These are phyloP conservation scores for Channa argus DNA, from an alignment of 2,113 vertebrate genomes.

Conservation along the genomic window DNA sequence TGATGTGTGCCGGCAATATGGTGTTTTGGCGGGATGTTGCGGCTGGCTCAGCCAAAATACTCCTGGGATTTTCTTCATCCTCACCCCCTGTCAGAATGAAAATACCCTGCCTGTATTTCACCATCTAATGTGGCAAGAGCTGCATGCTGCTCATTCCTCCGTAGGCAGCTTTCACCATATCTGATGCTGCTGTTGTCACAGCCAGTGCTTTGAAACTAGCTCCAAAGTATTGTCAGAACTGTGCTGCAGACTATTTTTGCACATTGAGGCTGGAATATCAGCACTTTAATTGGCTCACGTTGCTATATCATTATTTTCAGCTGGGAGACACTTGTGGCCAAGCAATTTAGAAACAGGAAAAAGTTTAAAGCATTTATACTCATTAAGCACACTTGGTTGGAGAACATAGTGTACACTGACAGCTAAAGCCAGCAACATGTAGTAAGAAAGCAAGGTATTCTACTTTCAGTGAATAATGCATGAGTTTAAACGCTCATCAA, in stretches of 20 bases:
- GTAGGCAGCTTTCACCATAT: slow-evolving; percentile 54
- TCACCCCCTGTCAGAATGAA: slow-evolving; percentile 56
- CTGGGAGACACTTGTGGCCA: slow-evolving; percentile 65
- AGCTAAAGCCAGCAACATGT: slow-evolving; percentile 60
- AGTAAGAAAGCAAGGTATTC: slow-evolving; percentile 66
- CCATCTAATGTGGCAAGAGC: slow-evolving; percentile 58
- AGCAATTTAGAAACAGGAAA: slow-evolving; percentile 51
- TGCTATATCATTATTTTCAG: slow-evolving; percentile 64
- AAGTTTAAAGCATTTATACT: slow-evolving; percentile 74
- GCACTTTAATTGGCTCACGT: slow-evolving; percentile 69
- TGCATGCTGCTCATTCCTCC: slow-evolving; percentile 54
- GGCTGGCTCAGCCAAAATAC: slow-evolving; percentile 61
- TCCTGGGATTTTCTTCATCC: slow-evolving; percentile 68
- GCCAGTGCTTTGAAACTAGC: slow-evolving; percentile 69
- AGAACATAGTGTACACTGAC: slow-evolving; percentile 53
- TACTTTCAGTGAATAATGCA: slow-evolving; percentile 77
- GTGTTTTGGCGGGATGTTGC: slow-evolving; percentile 58
- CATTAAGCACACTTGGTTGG: slow-evolving; percentile 64
- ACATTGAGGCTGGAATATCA: slow-evolving; percentile 47
- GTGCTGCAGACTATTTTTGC: slow-evolving; percentile 65
- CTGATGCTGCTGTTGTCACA: slow-evolving; percentile 62
- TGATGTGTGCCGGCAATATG: slow-evolving; percentile 69
- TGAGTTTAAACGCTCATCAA: slow-evolving; percentile 70
- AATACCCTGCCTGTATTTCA: slow-evolving; percentile 53
- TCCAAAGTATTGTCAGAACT: slow-evolving; percentile 70